phyloP scores from a whole-genome alignment of 2,797 vertebrate genomes.

The Microcaecilia unicolor region DNA sequence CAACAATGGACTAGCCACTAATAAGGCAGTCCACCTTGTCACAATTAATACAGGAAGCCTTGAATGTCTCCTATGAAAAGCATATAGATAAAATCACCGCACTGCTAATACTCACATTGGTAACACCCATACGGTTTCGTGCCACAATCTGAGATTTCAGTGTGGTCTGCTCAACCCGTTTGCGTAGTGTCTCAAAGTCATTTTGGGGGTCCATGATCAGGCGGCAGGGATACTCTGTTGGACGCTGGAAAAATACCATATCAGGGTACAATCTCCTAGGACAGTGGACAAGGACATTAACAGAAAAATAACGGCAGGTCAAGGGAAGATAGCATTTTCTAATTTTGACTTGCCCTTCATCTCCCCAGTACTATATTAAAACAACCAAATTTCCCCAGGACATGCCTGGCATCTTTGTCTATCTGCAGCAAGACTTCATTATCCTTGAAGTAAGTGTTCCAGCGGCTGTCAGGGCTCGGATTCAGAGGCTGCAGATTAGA shows the following conservation, averaged over 20 bases:
- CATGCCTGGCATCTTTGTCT: conserved; percentile 95
- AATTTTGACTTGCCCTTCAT: accelerated
- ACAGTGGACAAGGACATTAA: background rate
- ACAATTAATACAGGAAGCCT: no score
- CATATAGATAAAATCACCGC: no score
- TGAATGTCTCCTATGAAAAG: no score
- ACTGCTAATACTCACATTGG: conserved; percentile 69
- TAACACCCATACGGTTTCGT: conserved; percentile 88
- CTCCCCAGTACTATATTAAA: background rate
- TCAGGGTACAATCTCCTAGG: conserved; percentile 87
- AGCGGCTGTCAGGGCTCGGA: conserved; percentile 89
- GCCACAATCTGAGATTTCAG: conserved; percentile 92
- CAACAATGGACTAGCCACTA: no score
- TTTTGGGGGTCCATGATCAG: conserved; percentile 91
- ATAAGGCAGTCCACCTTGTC: no score
- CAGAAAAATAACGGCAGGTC: background rate
- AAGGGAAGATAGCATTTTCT: background rate
- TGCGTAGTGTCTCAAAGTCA: conserved; percentile 87
- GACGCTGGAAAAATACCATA: conserved; percentile 94
- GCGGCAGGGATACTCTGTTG: conserved; percentile 87
- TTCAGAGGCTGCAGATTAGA: conserved; percentile 74
- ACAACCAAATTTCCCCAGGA: background rate
- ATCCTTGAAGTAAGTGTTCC: conserved; percentile 96
- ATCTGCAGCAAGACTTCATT: conserved; percentile 95
- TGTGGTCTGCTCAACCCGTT: conserved; percentile 88